Evolutionary conservation across 2,888 invertebrate genomes (phyloP).

Genomic region (Metacarcinus magister): DNA sequence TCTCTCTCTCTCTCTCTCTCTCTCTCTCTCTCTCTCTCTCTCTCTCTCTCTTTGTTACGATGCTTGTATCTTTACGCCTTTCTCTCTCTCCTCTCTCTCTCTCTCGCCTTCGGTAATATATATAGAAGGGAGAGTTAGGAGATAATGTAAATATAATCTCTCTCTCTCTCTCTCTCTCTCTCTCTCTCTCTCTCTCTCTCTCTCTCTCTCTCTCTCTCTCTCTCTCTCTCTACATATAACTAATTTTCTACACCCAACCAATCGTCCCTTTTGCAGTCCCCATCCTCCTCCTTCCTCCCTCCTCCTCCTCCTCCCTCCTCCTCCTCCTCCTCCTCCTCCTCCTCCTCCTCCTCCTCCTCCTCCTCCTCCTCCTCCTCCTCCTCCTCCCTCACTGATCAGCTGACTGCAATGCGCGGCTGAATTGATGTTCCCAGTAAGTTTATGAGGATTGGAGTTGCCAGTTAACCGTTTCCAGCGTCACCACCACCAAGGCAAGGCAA

Average conservation of each 20-base stretch:
- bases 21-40: constrained; percentile 3
- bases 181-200: constrained; percentile 46
- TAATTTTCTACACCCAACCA: background rate
- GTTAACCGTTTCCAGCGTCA: background rate
- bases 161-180: constrained; percentile 36
- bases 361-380: background rate
- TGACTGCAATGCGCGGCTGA: constrained; percentile 71
- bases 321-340: no score
- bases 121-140: no score
- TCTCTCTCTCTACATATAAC: background rate
- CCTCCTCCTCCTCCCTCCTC: background rate
- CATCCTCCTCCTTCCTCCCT: background rate
- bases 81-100: no score
- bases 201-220: background rate
- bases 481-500: background rate
- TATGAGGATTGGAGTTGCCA: constrained; percentile 65
- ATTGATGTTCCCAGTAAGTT: constrained; percentile 67
- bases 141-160: no score
- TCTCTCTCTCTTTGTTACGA: background rate
- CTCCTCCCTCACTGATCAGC: constrained; percentile 57
- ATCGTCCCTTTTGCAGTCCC: constrained; percentile 11
- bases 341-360: constrained; percentile 21
- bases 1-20: background rate
- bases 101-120: no score
- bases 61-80: no score